Base-by-base conservation (phyloP, 23 tunicate genomes). In the Halocynthia roretzi region DNA sequence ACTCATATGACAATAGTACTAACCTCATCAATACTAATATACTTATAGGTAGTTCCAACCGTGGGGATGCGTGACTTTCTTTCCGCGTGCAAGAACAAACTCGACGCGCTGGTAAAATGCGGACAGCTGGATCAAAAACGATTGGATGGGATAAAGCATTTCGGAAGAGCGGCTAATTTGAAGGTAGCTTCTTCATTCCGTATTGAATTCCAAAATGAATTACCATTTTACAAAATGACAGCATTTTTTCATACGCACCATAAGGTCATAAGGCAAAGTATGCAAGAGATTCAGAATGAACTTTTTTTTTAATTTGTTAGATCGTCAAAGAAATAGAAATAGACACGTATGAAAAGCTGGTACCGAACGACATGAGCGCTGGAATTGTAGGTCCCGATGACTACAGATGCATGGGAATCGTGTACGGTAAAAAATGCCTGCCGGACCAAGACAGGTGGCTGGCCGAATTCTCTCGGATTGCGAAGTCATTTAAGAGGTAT, bases 401-500 rank as follows among this genome's bases (percentile, higher is more conserved):
- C 55, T 77, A 83, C 77, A 88, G 84, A 81, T 94, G 99, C 57
- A 61, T 94, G 73, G 99, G 99, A 5, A 71, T 94, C 6, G 84
- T 94, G 51, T 94, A 94, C 61, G 99, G 99, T 44, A 94, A 94
- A 72, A 94, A 94, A 60, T 94, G 99, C 61, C 82, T 94, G 6
- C 96, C 99, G 6, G 82, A 82, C 58, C 99, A 94, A 54, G 99
- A 94, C 70, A 56, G 94, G 56, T 94, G 99, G 99, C 84, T 87
- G 70, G 95, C 90, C 18, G 84, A 95, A 5, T 94, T 87, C 72
- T 81, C 99, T 55, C 72, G 86, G 51, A 81, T 94, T 54, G 82
- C 99, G 31, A 88, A 88, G 53, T 54, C 75, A 51, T 84, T 88
- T 69, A 78, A 79, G 84, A 82, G 98, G 98, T 92, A 64, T 23